Conservation (phyloP, 2,113 vertebrate species). For the Gobiocypris rarus region DNA sequence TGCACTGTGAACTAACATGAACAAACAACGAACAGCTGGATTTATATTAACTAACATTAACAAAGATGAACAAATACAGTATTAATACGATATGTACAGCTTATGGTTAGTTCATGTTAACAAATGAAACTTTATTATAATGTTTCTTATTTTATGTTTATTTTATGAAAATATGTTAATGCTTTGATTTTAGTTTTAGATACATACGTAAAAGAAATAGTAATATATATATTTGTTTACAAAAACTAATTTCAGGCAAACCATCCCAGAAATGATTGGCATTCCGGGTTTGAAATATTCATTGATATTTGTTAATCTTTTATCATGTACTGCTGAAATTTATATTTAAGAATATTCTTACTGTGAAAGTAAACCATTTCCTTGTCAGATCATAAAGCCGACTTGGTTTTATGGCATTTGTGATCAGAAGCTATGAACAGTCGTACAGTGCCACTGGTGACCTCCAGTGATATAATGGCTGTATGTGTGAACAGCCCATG, state of each 20-base stretch:
- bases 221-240: not conserved
- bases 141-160: no score
- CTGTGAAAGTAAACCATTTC: not conserved
- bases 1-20: no score
- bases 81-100: no score
- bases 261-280: not conserved
- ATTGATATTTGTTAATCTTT: not conserved
- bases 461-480: not conserved
- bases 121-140: no score
- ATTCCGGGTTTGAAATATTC: not conserved
- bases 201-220: no score
- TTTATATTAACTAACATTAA: no score
- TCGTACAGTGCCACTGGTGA: no score
- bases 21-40: no score
- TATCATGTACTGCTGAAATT: not conserved
- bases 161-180: no score
- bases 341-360: not conserved
- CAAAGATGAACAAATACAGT: no score
- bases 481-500: conserved; percentile 1
- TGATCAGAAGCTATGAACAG: not conserved
- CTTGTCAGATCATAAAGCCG: not conserved
- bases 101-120: no score
- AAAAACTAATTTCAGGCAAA: not conserved
- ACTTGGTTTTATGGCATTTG: not conserved
- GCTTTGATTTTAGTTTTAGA: no score